These are phyloP conservation scores for Nyctibius bracteatus DNA, from an alignment of 2,113 vertebrate genomes.

Conservation along the genomic window DNA sequence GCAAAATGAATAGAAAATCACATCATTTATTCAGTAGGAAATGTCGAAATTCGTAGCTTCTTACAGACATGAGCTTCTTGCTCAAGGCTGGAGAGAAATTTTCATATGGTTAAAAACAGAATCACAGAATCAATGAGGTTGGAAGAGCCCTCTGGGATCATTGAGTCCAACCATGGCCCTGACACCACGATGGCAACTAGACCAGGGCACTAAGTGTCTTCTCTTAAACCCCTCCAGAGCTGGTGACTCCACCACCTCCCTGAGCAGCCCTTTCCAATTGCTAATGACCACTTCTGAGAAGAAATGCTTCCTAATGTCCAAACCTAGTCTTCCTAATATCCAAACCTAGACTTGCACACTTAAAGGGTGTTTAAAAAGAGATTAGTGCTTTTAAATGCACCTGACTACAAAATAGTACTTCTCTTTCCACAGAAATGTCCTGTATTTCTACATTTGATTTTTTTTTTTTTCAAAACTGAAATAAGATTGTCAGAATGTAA, in stretches of 20 bases:
- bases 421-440: background rate
- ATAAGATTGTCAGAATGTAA: background rate
- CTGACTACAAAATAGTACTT: background rate
- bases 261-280: no score
- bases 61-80: background rate
- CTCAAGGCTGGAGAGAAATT: background rate
- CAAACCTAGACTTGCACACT: background rate
- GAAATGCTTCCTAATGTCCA: no score
- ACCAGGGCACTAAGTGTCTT: no score
- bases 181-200: no score
- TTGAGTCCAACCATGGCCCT: no score
- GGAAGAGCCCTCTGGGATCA: no score
- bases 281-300: no score
- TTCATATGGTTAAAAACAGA: background rate
- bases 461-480: background rate
- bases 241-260: no score
- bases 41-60: background rate
- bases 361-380: background rate
- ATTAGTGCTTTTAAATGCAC: background rate
- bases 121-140: no score
- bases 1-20: background rate
- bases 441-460: background rate
- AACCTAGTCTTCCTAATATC: no score
- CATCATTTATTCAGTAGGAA: background rate
- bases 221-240: no score